Base-by-base conservation (phyloP, 2,113 vertebrate genomes). In the Lonchura striata region DNA sequence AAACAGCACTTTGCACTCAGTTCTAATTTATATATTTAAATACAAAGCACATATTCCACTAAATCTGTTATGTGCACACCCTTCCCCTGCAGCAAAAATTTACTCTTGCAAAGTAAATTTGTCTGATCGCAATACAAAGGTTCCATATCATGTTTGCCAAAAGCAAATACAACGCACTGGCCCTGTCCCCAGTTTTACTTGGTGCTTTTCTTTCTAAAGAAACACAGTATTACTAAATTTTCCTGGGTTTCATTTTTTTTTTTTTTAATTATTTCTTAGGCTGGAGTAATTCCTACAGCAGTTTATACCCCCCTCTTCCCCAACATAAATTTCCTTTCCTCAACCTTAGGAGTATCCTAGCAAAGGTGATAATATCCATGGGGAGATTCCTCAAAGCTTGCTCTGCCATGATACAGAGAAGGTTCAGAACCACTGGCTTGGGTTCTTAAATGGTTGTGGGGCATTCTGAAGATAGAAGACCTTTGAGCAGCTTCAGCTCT, bases 1-100 rank as follows among this genome's bases (percentile, higher is more conserved):
- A 91, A 94, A 94, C 35, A 87, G 56, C 61, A 68, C 56, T 96
- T 54, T 86, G 56, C 52, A 78, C 81, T 50, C 47, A n/a, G 35
- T 68, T 92, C 86, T 77, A 60, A 92, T 94, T 76, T 76, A 90
- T 78, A 35, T 85, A 92, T 87, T 94, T 91, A 87, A 96, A 95
- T n/a, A 94, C 77, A 85, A 64, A 87, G 61, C 46, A 86, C 37
- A 63, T 35, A 89, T 74, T 78, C 70, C 27, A 68, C 71, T 83
- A 94, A 92, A 84, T 77, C 46, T 66, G 49, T 42, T 71, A 50
- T 7, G 14, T 70, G 52, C 3, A 1, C 64, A 89, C 21, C 20
- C 14, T 81, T 92, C 27, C 19, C 9, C 47, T 81, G 65, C 15
- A 74, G 70, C 20, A 89, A 93, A 95, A 96, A 63, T 83, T 61